Evolutionary conservation across 1,140 invertebrate species (phyloP).

Genomic region (Piezodorus guildinii): DNA sequence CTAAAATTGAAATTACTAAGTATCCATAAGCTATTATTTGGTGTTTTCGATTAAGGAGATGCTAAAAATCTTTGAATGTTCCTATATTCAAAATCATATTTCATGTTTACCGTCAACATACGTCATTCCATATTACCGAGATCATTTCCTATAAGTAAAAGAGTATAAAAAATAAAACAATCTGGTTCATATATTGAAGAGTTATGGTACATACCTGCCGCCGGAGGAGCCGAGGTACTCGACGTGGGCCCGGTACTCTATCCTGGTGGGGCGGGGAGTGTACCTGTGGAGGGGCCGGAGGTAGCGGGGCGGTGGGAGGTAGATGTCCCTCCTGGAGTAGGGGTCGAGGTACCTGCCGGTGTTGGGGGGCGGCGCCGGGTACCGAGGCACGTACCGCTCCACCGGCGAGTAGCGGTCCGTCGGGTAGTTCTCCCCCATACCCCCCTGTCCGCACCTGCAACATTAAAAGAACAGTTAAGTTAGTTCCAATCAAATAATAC

Average conservation of each 20-base stretch:
- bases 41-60: too few relatives aligned
- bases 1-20: too few relatives aligned
- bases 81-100: too few relatives aligned
- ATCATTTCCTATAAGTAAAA: too few relatives aligned
- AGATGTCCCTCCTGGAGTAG: constrained; percentile 17
- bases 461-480: too few relatives aligned
- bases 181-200: too few relatives aligned
- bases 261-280: constrained; percentile 21
- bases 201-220: constrained; percentile 17
- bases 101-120: too few relatives aligned
- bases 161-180: too few relatives aligned
- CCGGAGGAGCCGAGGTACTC: constrained; percentile 23
- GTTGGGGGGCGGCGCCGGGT: neutral
- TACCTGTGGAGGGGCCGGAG: constrained; percentile 22
- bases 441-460: constrained; percentile 21
- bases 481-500: too few relatives aligned
- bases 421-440: constrained; percentile 14
- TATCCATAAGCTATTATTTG: too few relatives aligned
- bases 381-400: constrained; percentile 21
- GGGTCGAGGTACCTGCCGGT: constrained; percentile 19
- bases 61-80: too few relatives aligned
- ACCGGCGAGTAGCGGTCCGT: constrained; percentile 20
- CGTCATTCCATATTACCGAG: too few relatives aligned
- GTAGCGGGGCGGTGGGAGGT: constrained; percentile 17
- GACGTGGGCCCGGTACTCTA: constrained; percentile 22